phyloP scores from a whole-genome alignment of 2,113 vertebrate species.

The Oreotrochilus melanogaster region DNA sequence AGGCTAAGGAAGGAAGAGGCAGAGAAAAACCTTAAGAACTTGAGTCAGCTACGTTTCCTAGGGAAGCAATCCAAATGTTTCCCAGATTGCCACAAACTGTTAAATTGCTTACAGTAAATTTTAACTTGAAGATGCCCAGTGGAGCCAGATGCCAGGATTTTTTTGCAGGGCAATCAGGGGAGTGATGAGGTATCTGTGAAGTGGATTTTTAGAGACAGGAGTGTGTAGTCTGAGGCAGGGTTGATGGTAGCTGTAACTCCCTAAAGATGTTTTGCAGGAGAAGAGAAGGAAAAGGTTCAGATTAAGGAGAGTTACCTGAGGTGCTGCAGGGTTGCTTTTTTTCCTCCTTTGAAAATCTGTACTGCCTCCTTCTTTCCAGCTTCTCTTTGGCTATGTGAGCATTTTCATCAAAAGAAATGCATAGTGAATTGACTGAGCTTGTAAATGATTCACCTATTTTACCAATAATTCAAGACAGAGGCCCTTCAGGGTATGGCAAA shows the following conservation, averaged over 20 bases:
- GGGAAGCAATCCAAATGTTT: slow-evolving; percentile 39
- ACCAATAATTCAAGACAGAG: neutral
- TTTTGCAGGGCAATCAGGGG: neutral
- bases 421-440: neutral
- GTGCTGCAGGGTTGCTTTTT: neutral
- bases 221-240: neutral
- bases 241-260: slow-evolving; percentile 1
- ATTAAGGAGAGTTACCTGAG: neutral
- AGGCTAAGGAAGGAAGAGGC: neutral
- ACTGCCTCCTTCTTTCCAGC: neutral
- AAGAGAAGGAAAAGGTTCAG: neutral
- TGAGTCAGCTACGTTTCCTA: slow-evolving; percentile 22
- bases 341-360: neutral
- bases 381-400: neutral
- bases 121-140: slow-evolving; percentile 45
- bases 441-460: neutral
- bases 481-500: neutral
- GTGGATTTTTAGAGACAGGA: neutral
- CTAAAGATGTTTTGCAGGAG: neutral
- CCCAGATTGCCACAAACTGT: slow-evolving; percentile 35
- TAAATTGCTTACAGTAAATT: slow-evolving; percentile 62
- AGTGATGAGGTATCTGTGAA: neutral
- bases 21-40: neutral
- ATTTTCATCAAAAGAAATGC: neutral
- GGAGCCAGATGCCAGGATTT: slow-evolving; percentile 31